Evolutionary conservation across 2,797 vertebrate genomes (phyloP), one percentile per base, ranked within the genome.

Genomic region (Macroramphosus scolopax): DNA sequence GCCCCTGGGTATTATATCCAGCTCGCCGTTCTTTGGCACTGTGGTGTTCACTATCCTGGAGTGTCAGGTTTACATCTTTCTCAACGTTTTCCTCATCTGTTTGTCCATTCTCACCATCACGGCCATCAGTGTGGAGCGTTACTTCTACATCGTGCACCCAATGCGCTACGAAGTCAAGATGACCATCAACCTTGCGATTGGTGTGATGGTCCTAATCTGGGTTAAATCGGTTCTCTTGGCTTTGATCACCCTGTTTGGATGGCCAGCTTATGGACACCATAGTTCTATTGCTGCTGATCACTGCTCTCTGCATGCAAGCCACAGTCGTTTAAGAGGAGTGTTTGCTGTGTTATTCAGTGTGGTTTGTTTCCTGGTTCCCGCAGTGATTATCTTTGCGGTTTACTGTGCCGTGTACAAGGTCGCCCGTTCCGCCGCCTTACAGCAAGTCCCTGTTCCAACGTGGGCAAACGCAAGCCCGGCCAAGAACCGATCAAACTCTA

Each of bases 81-180:
- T 97, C 37, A 95, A 95, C 0, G 89, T 95, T 10, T 92, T 94
- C 51, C 91, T 98, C 71, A 90, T 95, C 68, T 93, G 92, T 2
- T 89, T 95, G 31, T 93, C 93, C 53, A 96, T 95, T 45, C 91
- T 98, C 39, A 95, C 94, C 9, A 82, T 97, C 68, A 93, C 93
- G 0, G 88, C 93, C 52, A 95, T 98, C 66, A 95, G 93, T 0
- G 88, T 97, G 5, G 95, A 96, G 68, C 88, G 95, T 10, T 97
- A 93, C 80, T 96, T 94, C 70, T 93, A 97, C 38, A 97, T 98
- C 0, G 91, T 94, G n/a, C 94, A 96, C 30, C 95, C 95, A 0
- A 90, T 98, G 92, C 89, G 90, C 49, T 97, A 95, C 1, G 92
- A 94, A 68, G 90, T 92, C 14, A 92, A 92, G 60, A 95, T 96